Percentiles rank a stretch among this genome's conserved stretches.
Conservation (phyloP, 2,888 invertebrate species). For the Cerastis leucographa region DNA sequence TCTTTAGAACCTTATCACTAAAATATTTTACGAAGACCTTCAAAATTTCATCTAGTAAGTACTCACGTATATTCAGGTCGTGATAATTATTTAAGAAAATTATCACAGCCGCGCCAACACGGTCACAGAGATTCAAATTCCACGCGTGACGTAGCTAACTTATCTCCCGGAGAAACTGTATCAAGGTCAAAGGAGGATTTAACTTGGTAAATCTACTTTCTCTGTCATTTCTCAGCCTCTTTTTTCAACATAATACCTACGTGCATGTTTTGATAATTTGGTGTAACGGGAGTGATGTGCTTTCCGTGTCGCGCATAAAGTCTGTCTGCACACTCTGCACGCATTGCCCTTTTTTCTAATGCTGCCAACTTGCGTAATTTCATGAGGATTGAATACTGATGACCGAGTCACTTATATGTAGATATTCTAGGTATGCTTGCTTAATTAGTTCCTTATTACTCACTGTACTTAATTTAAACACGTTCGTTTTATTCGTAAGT, state of each 20-base stretch:
- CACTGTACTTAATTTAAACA: conserved; percentile 33
- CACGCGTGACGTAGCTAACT: conserved; percentile 62
- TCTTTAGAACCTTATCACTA: conserved; percentile 42
- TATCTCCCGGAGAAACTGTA: conserved; percentile 66
- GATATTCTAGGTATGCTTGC: conserved; percentile 9
- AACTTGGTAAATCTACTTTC: conserved; percentile 64
- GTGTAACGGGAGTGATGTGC: conserved; percentile 46
- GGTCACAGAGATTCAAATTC: conserved; percentile 65
- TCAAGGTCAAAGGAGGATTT: conserved; percentile 68
- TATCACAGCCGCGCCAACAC: conserved; percentile 70
- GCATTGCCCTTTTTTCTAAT: conserved; percentile 66
- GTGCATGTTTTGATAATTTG: conserved; percentile 66
- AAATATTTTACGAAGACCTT: conserved; percentile 59
- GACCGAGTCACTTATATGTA: conserved; percentile 63
- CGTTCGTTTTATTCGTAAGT: conserved; percentile 17
- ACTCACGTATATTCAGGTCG: conserved; percentile 67
- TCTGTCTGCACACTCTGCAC: conserved; percentile 46
- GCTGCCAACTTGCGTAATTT: conserved; percentile 72
- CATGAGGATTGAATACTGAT: conserved; percentile 71
- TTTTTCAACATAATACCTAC: conserved; percentile 56
- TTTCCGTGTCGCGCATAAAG: conserved; percentile 52
- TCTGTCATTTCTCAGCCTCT: conserved; percentile 59
- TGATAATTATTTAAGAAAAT: conserved; percentile 74
- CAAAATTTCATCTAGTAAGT: conserved; percentile 58
- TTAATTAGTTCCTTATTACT: conserved; percentile 70